phyloP scores from a whole-genome alignment of 35 echinoderm and acorn worm species.

The Ophioderma brevispina region DNA sequence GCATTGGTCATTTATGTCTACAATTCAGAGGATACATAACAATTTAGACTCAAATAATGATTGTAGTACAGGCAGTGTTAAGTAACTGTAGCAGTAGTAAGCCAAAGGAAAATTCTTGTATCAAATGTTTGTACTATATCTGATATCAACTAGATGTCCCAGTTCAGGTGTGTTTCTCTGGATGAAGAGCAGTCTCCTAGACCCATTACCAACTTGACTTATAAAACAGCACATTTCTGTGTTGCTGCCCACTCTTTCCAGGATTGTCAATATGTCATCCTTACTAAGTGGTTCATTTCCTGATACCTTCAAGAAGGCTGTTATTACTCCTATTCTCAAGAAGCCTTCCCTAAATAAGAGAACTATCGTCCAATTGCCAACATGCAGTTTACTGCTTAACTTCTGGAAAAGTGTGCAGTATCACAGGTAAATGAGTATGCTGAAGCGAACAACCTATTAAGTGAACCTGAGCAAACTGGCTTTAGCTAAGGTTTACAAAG shows the following conservation, averaged over 20 bases:
- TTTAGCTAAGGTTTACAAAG: constrained; percentile 1
- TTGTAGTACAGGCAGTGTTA: not conserved
- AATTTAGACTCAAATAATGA: not conserved
- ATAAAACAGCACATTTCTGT: not conserved
- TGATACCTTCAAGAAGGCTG: not conserved
- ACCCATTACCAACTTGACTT: not conserved
- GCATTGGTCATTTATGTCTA: not conserved
- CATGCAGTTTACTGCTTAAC: not conserved
- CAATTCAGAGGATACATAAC: not conserved
- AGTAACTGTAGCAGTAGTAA: no score
- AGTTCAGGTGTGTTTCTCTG: not conserved
- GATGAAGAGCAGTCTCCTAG: constrained; percentile 2
- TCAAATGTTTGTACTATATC: no score
- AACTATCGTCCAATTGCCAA: not conserved
- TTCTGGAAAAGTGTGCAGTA: not conserved
- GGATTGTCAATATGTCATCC: constrained; percentile 12
- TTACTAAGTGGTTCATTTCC: constrained; percentile 2
- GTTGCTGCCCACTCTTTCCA: not conserved
- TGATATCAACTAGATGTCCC: not conserved
- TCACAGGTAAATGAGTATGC: not conserved
- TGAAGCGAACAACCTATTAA: not conserved
- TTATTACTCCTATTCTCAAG: constrained; percentile 25
- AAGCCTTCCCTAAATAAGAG: constrained; percentile 18
- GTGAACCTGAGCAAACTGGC: constrained; percentile 27
- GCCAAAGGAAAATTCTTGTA: no score